A percentile compares a stretch with the other conserved stretches of the same genome.
phyloP scores from a whole-genome alignment of 2,888 invertebrate species.

The Blastobasis adustella region DNA sequence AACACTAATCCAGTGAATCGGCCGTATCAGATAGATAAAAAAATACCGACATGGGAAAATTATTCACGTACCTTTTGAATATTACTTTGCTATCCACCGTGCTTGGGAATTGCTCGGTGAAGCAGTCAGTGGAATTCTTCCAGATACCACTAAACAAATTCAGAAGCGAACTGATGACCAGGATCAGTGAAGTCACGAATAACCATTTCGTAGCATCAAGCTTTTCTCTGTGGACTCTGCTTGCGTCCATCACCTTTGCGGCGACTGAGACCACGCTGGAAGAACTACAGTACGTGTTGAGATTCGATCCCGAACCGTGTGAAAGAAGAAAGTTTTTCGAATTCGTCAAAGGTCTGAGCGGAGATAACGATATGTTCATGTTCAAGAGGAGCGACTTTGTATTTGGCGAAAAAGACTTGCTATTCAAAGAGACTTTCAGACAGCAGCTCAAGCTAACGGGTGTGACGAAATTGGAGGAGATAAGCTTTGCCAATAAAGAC shows the following conservation, averaged over 20 bases:
- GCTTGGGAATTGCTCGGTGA: no score
- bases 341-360: conserved; percentile 26
- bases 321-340: conserved; percentile 47
- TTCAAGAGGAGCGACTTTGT: conserved; percentile 43
- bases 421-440: conserved; percentile 29
- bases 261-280: conserved; percentile 36
- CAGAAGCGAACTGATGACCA: conserved; percentile 16
- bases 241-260: conserved; percentile 43
- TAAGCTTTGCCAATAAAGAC: conserved; percentile 32
- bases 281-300: conserved; percentile 38
- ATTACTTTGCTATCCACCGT: no score
- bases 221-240: conserved; percentile 49
- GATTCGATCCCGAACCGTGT: conserved; percentile 37
- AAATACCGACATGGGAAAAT: no score
- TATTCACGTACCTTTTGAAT: no score
- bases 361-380: conserved; percentile 22
- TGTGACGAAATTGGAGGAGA: conserved; percentile 29
- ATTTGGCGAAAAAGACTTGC: conserved; percentile 34
- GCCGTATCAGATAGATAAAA: no score
- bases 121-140: no score
- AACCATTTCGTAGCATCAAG: conserved; percentile 53
- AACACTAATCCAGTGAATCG: no score
- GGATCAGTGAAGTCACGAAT: conserved; percentile 43
- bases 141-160: no score
- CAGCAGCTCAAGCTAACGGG: conserved; percentile 22